Conservation (phyloP, 2,797 vertebrate species). For the Acropternis orthonyx region DNA sequence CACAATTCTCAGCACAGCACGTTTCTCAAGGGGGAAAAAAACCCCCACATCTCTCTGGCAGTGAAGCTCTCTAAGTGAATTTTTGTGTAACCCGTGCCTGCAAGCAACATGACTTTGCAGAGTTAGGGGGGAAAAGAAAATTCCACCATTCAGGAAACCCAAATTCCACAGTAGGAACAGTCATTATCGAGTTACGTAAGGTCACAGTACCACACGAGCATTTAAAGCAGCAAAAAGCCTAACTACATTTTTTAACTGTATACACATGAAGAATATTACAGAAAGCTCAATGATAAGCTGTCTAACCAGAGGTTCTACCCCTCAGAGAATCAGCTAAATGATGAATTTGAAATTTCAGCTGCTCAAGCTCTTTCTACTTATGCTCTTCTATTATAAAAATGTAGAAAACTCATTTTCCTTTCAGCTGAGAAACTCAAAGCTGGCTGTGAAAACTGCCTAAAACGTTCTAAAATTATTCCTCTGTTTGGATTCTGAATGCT, state of each 20-base stretch:
- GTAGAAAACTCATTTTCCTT: background rate
- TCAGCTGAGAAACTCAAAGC: background rate
- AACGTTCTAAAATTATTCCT: background rate
- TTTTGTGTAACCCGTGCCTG: background rate
- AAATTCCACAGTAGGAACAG: background rate
- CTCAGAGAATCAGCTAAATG: background rate
- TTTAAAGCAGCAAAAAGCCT: background rate
- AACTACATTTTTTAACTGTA: background rate
- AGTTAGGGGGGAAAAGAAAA: background rate
- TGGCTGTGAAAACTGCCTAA: background rate
- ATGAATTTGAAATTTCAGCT: constrained; percentile 4
- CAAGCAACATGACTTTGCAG: background rate
- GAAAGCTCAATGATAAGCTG: background rate
- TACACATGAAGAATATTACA: background rate
- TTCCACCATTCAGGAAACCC: background rate
- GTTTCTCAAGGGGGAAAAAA: background rate
- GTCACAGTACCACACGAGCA: background rate
- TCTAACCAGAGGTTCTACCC: background rate
- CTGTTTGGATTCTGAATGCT: background rate
- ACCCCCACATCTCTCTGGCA: background rate
- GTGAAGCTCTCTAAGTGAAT: background rate
- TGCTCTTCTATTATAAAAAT: background rate
- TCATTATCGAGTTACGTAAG: background rate
- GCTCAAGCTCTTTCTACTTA: background rate
- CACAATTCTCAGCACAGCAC: background rate